Conservation (phyloP, 2,888 invertebrate genomes). For the Ypsolopha scabrella region DNA sequence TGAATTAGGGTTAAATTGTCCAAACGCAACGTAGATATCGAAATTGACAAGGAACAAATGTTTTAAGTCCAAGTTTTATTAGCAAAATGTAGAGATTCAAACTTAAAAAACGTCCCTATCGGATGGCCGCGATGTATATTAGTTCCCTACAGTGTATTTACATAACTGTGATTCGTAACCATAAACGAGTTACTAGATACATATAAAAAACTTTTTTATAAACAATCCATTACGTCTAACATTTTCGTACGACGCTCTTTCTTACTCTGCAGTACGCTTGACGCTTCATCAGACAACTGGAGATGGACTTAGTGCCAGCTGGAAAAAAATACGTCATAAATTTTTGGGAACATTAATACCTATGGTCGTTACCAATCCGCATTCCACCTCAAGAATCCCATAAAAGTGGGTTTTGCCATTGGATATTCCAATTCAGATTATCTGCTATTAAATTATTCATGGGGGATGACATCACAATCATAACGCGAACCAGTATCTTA, state of each 20-base stretch:
- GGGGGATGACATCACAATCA: too few relatives aligned
- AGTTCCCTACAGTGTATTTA: too few relatives aligned
- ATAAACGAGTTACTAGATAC: background rate
- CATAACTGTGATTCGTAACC: background rate
- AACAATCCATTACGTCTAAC: background rate
- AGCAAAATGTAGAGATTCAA: too few relatives aligned
- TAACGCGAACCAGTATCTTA: too few relatives aligned
- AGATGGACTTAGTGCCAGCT: slow-evolving; percentile 13
- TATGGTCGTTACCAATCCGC: slow-evolving; percentile 17
- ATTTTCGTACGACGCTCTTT: background rate
- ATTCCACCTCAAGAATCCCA: slow-evolving; percentile 15
- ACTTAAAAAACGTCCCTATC: too few relatives aligned
- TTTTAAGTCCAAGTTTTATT: too few relatives aligned
- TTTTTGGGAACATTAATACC: background rate
- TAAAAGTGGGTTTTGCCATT: slow-evolving; percentile 17
- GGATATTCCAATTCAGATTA: background rate
- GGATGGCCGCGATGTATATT: too few relatives aligned
- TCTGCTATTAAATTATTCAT: too few relatives aligned
- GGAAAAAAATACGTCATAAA: slow-evolving; percentile 4
- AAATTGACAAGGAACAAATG: too few relatives aligned
- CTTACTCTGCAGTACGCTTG: slow-evolving; percentile 8
- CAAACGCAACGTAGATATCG: too few relatives aligned
- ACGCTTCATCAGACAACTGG: slow-evolving; percentile 12
- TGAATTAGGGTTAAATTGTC: too few relatives aligned
- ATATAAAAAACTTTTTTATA: background rate